Percentiles rank a stretch among this genome's conserved stretches.
phyloP scores from a whole-genome alignment of 2,888 invertebrate species.

The Tridacna crocea region DNA sequence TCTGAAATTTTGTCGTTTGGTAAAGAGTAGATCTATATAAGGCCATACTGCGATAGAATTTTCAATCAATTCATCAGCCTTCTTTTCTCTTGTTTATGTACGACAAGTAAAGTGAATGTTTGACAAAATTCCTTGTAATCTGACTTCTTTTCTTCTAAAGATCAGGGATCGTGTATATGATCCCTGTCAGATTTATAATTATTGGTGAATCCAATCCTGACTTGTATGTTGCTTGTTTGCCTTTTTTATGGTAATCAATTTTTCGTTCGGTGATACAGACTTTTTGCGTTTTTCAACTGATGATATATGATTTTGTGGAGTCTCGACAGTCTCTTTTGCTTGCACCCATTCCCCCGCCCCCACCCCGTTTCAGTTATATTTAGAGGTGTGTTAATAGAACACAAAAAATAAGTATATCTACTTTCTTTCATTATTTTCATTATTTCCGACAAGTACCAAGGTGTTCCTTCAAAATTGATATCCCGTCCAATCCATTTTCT shows the following conservation, averaged over 20 bases:
- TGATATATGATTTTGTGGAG: no score
- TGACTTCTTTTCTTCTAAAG: neutral
- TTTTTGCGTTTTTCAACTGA: neutral
- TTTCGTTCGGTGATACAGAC: neutral
- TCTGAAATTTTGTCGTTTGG: neutral
- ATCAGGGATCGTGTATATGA: no score
- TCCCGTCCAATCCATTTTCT: neutral
- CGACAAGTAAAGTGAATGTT: neutral
- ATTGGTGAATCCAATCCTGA: neutral
- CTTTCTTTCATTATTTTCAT: neutral
- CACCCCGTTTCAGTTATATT: no score
- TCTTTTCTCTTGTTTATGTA: no score
- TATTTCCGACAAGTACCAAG: neutral
- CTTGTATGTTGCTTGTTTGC: no score
- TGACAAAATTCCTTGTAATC: neutral
- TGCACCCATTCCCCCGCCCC: no score
- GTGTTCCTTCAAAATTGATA: neutral
- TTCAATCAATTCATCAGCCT: neutral
- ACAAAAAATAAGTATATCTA: neutral
- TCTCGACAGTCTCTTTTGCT: no score
- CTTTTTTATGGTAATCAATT: neutral
- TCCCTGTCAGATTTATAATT: neutral
- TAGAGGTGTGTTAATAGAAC: neutral
- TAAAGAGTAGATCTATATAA: neutral
- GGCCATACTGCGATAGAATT: no score